These are phyloP conservation scores for Callipepla squamata DNA, from an alignment of 2,113 vertebrate genomes.

Conservation along the genomic window DNA sequence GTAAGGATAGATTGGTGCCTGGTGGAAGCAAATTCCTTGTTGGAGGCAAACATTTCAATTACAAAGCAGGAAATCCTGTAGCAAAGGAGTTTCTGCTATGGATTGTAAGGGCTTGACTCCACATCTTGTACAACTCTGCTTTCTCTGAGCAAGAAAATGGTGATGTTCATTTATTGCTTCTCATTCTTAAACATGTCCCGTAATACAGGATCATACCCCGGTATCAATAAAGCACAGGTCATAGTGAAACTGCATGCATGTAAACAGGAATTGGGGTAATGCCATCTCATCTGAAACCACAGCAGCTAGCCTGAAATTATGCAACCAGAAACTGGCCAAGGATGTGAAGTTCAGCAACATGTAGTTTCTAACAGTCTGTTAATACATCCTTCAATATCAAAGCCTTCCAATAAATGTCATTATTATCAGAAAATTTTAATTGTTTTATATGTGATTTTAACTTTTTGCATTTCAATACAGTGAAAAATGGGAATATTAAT, in stretches of 20 bases:
- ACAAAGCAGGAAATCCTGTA: slow-evolving; percentile 50
- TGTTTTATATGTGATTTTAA: slow-evolving; percentile 14
- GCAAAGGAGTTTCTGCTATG: slow-evolving; percentile 31
- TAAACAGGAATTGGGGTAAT: not conserved
- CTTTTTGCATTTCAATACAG: slow-evolving; percentile 4
- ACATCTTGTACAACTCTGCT: not conserved
- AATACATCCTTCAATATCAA: not conserved
- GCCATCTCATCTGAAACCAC: not conserved
- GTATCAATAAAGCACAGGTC: not conserved
- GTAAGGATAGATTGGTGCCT: slow-evolving; percentile 64
- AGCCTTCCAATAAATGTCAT: not conserved
- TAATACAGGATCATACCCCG: not conserved
- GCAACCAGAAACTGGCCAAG: not conserved
- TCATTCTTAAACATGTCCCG: not conserved
- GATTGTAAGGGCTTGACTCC: not conserved
- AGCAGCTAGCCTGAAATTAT: not conserved
- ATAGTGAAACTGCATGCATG: not conserved
- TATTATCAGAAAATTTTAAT: not conserved
- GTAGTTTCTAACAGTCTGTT: not conserved
- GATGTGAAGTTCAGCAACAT: not conserved
- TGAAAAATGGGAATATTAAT: not conserved
- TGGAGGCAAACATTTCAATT: slow-evolving; percentile 60
- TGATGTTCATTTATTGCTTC: not conserved
- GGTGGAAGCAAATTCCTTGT: slow-evolving; percentile 52
- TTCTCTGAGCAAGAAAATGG: not conserved